Conservation (phyloP, 1,140 invertebrate species). For the Leptopilina clavipes region DNA sequence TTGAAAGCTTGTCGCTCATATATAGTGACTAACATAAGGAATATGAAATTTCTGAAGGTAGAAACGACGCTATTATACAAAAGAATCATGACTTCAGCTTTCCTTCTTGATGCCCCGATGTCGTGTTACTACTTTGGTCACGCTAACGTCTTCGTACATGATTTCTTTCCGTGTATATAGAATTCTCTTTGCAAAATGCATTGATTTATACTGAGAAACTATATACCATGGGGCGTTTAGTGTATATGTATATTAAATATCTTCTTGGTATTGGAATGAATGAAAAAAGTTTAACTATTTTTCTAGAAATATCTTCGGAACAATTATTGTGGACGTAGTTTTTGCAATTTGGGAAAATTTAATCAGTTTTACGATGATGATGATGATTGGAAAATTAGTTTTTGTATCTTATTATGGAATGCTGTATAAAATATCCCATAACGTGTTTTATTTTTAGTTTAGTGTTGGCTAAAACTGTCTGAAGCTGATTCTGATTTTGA, state of each 20-base stretch:
- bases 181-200: neutral
- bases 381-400: too few relatives aligned
- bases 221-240: neutral
- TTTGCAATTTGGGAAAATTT: too few relatives aligned
- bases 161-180: conserved; percentile 20
- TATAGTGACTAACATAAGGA: conserved; percentile 33
- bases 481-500: too few relatives aligned
- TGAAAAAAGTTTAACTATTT: neutral
- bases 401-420: too few relatives aligned
- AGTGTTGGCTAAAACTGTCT: too few relatives aligned
- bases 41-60: conserved; percentile 44
- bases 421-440: too few relatives aligned
- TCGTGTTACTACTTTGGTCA: conserved; percentile 59
- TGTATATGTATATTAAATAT: neutral
- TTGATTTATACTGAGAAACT: conserved; percentile 29
- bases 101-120: conserved; percentile 60
- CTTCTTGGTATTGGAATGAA: neutral
- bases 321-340: too few relatives aligned
- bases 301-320: too few relatives aligned
- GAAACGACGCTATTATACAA: conserved; percentile 53
- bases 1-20: neutral
- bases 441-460: too few relatives aligned
- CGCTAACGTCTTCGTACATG: conserved; percentile 51
- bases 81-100: conserved; percentile 56
- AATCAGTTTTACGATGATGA: too few relatives aligned